phyloP scores from a whole-genome alignment of 2,888 invertebrate genomes.

The Mimumesa dahlbomi region DNA sequence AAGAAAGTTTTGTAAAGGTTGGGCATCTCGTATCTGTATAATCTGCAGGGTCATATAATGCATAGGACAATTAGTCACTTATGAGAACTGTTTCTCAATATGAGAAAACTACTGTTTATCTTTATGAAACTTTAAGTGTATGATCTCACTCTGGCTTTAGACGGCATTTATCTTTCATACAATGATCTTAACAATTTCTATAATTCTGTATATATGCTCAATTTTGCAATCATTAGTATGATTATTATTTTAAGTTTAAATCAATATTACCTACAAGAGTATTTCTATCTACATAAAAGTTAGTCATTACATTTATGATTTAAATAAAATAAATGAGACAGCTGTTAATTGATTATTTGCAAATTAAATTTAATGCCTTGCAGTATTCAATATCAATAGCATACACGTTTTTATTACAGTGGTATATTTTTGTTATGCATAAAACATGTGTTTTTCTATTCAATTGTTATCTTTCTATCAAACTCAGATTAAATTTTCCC shows the following conservation, averaged over 20 bases:
- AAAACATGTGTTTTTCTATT: constrained; percentile 7
- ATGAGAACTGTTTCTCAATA: constrained; percentile 73
- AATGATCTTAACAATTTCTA: constrained; percentile 44
- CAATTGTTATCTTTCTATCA: constrained; percentile 1
- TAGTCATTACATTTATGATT: constrained; percentile 52
- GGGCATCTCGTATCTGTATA: constrained; percentile 37
- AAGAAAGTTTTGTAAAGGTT: constrained; percentile 25
- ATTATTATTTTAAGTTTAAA: constrained; percentile 48
- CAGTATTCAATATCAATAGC: too few relatives aligned
- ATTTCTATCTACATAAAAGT: constrained; percentile 59
- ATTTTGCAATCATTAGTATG: constrained; percentile 25
- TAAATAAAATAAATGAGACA: constrained; percentile 58
- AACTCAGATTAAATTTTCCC: constrained; percentile 28
- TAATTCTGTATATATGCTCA: constrained; percentile 24
- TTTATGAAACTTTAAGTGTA: constrained; percentile 56
- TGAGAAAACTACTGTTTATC: constrained; percentile 71
- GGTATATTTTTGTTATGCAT: constrained; percentile 9
- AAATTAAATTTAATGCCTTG: too few relatives aligned
- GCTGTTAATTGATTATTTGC: constrained; percentile 46
- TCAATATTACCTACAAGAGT: constrained; percentile 60
- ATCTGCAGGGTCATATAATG: constrained; percentile 39
- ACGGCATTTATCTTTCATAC: constrained; percentile 59
- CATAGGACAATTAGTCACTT: constrained; percentile 42
- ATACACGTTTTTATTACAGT: constrained; percentile 1
- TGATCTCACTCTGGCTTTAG: constrained; percentile 64